Conservation (phyloP, 2,113 vertebrate genomes). For the Gasterosteus nipponicus region DNA sequence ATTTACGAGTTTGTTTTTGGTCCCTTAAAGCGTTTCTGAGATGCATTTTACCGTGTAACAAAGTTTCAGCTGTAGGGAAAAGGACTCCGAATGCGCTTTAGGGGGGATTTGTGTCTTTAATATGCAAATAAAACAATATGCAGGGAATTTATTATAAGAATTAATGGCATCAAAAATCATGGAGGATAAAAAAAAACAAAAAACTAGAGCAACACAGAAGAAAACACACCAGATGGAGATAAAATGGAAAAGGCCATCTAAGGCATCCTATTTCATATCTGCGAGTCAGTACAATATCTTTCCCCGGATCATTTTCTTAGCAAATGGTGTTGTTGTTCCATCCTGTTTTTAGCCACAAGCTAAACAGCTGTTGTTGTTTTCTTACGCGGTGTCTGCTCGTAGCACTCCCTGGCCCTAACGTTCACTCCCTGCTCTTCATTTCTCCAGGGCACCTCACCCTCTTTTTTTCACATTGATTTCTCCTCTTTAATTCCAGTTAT, state of each 20-base stretch:
- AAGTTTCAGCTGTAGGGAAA: background rate
- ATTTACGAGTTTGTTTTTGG: background rate
- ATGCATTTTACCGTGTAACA: background rate
- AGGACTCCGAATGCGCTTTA: background rate
- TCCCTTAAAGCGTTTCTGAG: background rate
- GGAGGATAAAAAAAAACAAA: constrained; percentile 8
- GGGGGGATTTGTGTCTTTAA: background rate
- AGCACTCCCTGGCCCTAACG: constrained; percentile 66
- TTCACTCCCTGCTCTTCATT: constrained; percentile 65
- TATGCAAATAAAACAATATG: constrained; percentile 11
- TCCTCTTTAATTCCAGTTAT: constrained; percentile 70
- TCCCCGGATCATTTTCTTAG: constrained; percentile 75
- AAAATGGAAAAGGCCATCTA: constrained; percentile 18
- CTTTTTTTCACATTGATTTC: constrained; percentile 63
- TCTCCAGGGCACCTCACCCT: constrained; percentile 69
- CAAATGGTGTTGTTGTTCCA: constrained; percentile 80
- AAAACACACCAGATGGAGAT: constrained; percentile 11
- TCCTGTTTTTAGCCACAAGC: constrained; percentile 81
- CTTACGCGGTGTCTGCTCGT: constrained; percentile 68
- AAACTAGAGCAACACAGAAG: background rate
- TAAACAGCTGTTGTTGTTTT: constrained; percentile 86
- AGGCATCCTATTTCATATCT: constrained; percentile 60
- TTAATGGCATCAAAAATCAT: background rate
- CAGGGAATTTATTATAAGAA: background rate
- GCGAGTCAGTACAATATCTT: constrained; percentile 59